A percentile compares a stretch with the other conserved stretches of the same genome.
Evolutionary conservation across 2,797 vertebrate species (phyloP).

Genomic region (Danio aesculapii): DNA sequence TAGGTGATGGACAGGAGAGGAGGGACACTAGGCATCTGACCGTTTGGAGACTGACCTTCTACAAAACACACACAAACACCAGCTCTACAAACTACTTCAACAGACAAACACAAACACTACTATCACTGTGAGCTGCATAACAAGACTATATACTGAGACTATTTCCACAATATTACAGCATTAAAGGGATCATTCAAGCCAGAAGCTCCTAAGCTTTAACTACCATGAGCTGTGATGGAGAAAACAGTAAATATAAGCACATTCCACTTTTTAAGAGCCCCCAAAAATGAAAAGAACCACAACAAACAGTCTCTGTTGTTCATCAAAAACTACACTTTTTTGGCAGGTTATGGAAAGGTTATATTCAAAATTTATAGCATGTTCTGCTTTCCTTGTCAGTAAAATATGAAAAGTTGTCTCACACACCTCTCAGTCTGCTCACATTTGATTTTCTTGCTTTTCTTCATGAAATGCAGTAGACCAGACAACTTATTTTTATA

Average conservation of each 20-base stretch:
- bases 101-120: background rate
- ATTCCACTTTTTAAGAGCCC: background rate
- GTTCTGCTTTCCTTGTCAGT: background rate
- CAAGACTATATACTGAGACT: background rate
- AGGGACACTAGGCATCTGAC: constrained; percentile 84
- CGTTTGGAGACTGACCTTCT: constrained; percentile 87
- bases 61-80: constrained; percentile 70
- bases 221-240: constrained; percentile 8
- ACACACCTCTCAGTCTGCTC: background rate
- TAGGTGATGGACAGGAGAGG: constrained; percentile 91
- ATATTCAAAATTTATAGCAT: background rate
- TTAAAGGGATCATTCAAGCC: background rate
- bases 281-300: too few species aligned
- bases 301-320: background rate
- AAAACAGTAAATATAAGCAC: background rate
- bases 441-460: background rate
- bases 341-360: background rate
- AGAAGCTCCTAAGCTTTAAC: background rate
- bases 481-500: constrained; percentile 2
- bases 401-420: background rate
- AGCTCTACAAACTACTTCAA: constrained; percentile 35
- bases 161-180: constrained; percentile 1
- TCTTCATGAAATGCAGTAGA: background rate
- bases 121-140: background rate
- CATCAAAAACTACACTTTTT: background rate